Conservation (phyloP, 2,888 invertebrate genomes). For the Sepiola atlantica region DNA sequence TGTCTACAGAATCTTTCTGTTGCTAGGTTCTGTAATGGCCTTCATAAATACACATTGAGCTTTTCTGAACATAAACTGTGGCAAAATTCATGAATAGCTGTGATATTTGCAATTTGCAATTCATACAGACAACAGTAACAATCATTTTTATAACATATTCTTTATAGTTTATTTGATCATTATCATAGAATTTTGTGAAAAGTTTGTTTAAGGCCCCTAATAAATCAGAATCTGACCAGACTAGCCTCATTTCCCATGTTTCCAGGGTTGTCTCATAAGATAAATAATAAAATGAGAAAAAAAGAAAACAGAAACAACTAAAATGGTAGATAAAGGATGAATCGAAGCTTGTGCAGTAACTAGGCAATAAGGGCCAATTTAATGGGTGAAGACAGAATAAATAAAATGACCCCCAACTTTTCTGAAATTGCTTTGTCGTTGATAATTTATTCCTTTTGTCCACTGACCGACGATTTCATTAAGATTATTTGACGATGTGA, state of each 20-base stretch:
- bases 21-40: background rate
- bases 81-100: conserved; percentile 18
- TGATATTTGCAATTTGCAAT: background rate
- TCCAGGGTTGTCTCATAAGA: conserved; percentile 8
- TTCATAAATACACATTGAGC: background rate
- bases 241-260: conserved; percentile 32
- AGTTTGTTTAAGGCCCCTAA: conserved; percentile 19
- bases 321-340: conserved; percentile 16
- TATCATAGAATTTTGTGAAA: conserved; percentile 32
- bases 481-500: conserved; percentile 8
- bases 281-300: background rate
- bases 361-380: background rate
- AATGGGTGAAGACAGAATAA: conserved; percentile 20
- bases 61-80: background rate
- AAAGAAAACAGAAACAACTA: background rate
- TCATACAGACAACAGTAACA: background rate
- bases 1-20: background rate
- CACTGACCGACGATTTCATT: background rate
- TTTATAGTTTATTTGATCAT: conserved; percentile 22
- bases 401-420: conserved; percentile 32
- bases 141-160: background rate
- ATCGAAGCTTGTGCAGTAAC: background rate
- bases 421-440: background rate
- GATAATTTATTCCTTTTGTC: background rate
- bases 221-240: background rate